Base-by-base conservation (phyloP, 2,888 invertebrate genomes). In the Trachelus iudaicus region DNA sequence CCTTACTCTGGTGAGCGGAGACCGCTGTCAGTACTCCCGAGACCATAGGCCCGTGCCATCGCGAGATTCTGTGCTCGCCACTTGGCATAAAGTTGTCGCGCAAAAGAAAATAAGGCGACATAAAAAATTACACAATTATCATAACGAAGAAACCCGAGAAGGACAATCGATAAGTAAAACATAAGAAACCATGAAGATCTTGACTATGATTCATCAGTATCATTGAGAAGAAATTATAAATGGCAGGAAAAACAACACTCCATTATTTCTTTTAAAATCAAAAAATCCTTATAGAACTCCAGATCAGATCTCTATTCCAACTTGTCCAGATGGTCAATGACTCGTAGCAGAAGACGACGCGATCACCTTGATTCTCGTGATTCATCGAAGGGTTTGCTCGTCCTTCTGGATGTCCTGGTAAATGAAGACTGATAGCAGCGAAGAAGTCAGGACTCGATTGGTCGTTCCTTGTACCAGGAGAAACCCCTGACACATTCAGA, bases 1-100 rank as follows among this genome's bases (percentile, higher is more conserved):
- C 86, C 85, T 89, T 87, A 86, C 88, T 87, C 84, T 81, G 85
- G 89, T 86, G 87, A 88, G 87, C 87, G 87, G 87, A 86, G 87
- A 85, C 86, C 84, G 85, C 83, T 87, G 88, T 89, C 89, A 89
- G 89, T 89, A 87, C 86, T 86, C 83, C 86, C 85, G 87, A 87
- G 87, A 87, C 88, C 87, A 85, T 86, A 85, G 88, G 81, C 86
- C 83, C 87, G 87, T 87, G 86, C 83, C 86, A 85, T 86, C 86
- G 87, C 85, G 85, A 86, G 85, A 84, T 85, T 84, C 83, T 83
- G 73, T 69, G 69, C 71, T n/a, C 73, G 73, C 69, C 34, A 35
- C 75, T 74, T 37, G 56, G 56, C 56, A 56, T 23, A 23, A 23
- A 23, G 56, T 56, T 56, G 23, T 56, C 23, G 15, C 23, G 56